phyloP scores from a whole-genome alignment of 2,797 vertebrate genomes.

The Scomberomorus guttatus region DNA sequence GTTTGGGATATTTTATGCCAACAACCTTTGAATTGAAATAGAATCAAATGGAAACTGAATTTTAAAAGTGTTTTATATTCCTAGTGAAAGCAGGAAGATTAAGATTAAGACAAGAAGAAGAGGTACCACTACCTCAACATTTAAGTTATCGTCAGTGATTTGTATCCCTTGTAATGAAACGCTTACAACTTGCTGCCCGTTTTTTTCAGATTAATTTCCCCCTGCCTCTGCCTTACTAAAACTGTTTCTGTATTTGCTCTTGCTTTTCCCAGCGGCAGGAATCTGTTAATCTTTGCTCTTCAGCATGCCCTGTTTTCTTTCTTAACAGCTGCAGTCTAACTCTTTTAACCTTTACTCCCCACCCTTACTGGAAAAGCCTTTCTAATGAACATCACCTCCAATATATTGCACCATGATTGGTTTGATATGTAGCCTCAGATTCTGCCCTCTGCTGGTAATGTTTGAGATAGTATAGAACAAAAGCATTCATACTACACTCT shows the following conservation, averaged over 20 bases:
- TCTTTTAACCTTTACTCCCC: slow-evolving; percentile 34
- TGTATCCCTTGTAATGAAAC: slow-evolving; percentile 13
- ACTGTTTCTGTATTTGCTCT: slow-evolving; percentile 63
- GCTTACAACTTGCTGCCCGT: slow-evolving; percentile 58
- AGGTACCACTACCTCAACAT: background rate
- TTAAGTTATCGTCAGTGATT: background rate
- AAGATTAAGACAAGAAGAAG: background rate
- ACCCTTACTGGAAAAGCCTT: slow-evolving; percentile 31
- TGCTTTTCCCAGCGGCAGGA: slow-evolving; percentile 65
- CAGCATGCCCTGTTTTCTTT: slow-evolving; percentile 73
- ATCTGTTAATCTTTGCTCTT: slow-evolving; percentile 54
- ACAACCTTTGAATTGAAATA: background rate
- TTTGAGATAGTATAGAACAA: background rate
- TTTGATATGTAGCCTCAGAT: slow-evolving; percentile 73
- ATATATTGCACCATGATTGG: slow-evolving; percentile 75
- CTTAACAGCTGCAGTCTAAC: slow-evolving; percentile 68
- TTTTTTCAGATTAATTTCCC: slow-evolving; percentile 70
- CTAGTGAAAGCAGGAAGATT: background rate
- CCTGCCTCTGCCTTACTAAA: slow-evolving; percentile 74
- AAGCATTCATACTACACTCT: background rate
- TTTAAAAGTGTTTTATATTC: background rate
- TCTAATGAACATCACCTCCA: slow-evolving; percentile 59
- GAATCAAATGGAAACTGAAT: background rate
- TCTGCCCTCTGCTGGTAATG: slow-evolving; percentile 18
- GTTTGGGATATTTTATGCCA: background rate